Percentiles rank a stretch among this genome's conserved stretches.
Conservation (phyloP, 2,888 invertebrate species). For the Invenusta paracnida region DNA sequence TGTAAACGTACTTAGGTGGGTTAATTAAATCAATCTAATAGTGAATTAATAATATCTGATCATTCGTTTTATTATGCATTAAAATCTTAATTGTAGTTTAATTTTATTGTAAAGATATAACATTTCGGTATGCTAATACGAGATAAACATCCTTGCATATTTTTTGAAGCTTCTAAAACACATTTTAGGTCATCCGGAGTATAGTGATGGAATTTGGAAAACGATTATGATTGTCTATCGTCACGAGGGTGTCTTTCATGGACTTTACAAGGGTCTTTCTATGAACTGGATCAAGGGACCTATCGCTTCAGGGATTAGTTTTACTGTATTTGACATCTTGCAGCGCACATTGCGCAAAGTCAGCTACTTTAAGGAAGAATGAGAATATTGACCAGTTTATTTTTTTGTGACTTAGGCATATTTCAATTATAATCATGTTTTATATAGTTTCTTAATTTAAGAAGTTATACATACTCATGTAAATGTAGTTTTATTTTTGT, state of each 20-base stretch:
- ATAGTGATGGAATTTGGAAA: constrained; percentile 65
- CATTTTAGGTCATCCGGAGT: constrained; percentile 44
- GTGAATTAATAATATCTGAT: not conserved
- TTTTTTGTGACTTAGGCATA: too few species aligned
- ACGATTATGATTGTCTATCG: constrained; percentile 64
- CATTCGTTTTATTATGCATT: not conserved
- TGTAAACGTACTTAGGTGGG: too few species aligned
- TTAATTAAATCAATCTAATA: too few species aligned
- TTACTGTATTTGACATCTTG: constrained; percentile 78
- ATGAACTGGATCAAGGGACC: constrained; percentile 93
- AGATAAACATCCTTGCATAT: too few species aligned
- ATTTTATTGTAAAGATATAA: not conserved
- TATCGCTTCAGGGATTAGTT: constrained; percentile 78
- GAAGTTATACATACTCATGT: too few species aligned
- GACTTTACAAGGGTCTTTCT: constrained; percentile 94
- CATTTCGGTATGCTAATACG: too few species aligned
- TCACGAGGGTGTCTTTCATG: constrained; percentile 78
- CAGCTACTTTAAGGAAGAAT: not conserved
- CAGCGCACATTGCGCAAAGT: constrained; percentile 42
- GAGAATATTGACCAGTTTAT: too few species aligned
- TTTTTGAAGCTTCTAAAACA: too few species aligned
- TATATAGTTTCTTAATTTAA: too few species aligned
- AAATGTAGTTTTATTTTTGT: too few species aligned
- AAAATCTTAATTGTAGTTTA: not conserved
- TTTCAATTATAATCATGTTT: too few species aligned